Base-by-base conservation (phyloP, 2,888 invertebrate genomes). In the Diplazon laetatorius region DNA sequence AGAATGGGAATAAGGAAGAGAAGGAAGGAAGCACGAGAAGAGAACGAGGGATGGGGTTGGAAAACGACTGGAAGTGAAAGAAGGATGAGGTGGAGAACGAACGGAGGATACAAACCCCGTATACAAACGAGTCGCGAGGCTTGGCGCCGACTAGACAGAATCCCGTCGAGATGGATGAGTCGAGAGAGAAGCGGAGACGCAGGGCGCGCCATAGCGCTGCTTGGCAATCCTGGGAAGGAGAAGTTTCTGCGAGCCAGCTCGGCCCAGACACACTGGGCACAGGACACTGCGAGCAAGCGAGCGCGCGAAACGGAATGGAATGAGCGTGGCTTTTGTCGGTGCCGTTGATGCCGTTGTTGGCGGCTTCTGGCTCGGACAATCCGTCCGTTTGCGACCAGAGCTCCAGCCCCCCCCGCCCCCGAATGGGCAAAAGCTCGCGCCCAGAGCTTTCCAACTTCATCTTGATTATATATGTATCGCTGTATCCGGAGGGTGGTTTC, bases 61-160 rank as follows among this genome's bases (percentile, higher is more conserved):
- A 25, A 63, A 48, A 55, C 60, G 68, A 60, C 48, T 57, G 59
- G 42, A 59, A 76, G n/a, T n/a, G n/a, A n/a, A 25, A 37, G 57
- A 10, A 22, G 46, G 60, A 44, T 37, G 59, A 52, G 46, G 12
- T 4, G 20, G 10, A 9, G 16, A 39, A n/a, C 20, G n/a, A 60
- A 55, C 42, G 44, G 35, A 59, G 69, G 69, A 76, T 57, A 74
- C 78, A 74, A 76, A 78, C 68, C 76, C 69, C 78, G 81, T 80
- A 81, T 80, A 78, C 78, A 80, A 80, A 78, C 76, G 72, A 81
- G 80, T 78, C 62, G 74, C 76, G 66, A 80, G 77, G 74, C 72
- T 73, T 76, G 82, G 82, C 82, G 76, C 81, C 82, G 80, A 78
- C 82, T 80, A 82, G 82, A 82, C 81, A 78, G 72, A 81, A 80